Evolutionary conservation across 2,888 invertebrate species (phyloP).

Genomic region (Eupithecia centaureata): DNA sequence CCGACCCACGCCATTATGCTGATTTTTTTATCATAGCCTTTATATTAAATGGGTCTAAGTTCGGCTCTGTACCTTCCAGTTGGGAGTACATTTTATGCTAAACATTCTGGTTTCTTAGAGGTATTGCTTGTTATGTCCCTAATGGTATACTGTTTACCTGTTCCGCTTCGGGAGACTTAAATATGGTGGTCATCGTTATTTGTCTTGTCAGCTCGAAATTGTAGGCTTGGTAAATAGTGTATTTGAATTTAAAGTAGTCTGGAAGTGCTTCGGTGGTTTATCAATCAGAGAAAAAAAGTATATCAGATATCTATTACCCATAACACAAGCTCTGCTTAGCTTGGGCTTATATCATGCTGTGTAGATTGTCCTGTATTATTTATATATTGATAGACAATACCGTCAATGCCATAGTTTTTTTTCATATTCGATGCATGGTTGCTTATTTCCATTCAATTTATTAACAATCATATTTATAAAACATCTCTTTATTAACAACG

Average conservation of each 20-base stretch:
- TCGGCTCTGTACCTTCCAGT: slow-evolving; percentile 9
- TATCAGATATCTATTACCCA: too few relatives aligned
- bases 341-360: too few relatives aligned
- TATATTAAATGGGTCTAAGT: background rate
- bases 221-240: background rate
- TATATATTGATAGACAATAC: background rate
- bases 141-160: slow-evolving; percentile 14
- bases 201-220: slow-evolving; percentile 15
- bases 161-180: slow-evolving; percentile 13
- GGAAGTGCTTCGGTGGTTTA: background rate
- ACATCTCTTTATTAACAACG: too few relatives aligned
- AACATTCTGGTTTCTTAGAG: slow-evolving; percentile 20
- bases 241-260: background rate
- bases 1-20: too few relatives aligned
- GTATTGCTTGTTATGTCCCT: slow-evolving; percentile 9
- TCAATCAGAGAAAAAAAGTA: background rate
- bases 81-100: slow-evolving; percentile 19
- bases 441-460: too few relatives aligned
- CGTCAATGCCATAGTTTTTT: too few relatives aligned
- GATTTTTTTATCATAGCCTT: too few relatives aligned
- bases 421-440: too few relatives aligned
- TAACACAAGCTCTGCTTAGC: too few relatives aligned
- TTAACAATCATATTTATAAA: too few relatives aligned
- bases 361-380: too few relatives aligned
- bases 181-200: slow-evolving; percentile 9